Evolutionary conservation across 2,888 invertebrate genomes (phyloP), one percentile per base, ranked within the genome.

Genomic region (Acronicta psi): DNA sequence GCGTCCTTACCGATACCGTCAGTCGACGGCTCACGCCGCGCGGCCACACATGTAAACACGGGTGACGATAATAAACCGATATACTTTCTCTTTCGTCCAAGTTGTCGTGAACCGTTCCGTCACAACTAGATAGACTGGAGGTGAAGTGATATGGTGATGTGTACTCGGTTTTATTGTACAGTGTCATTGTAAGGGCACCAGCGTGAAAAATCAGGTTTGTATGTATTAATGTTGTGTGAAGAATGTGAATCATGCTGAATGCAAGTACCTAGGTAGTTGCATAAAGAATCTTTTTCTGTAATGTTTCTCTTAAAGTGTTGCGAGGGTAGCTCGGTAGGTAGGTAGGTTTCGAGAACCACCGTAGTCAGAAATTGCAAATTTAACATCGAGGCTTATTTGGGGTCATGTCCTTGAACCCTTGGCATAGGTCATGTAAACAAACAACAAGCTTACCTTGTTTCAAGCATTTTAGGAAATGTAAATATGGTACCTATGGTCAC

Each of bases 1-100:
- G 86, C 90, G 94, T 90, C 93, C 94, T 92, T 84, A 82, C 69
- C 79, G 80, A 63, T 84, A 82, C 68, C 79, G 80, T 63, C 72
- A 91, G 93, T 92, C 84, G 86, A 81, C 88, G 84, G 84, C 85
- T 80, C 83, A 84, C 84, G 90, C 88, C 92, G 93, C 89, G 87
- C 83, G 84, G 85, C 81, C 84, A 77, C 88, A 89, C 90, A 88
- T 90, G 90, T 89, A 86, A 86, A 89, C 80, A 87, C 73, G 58
- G 61, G 58, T 62, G 69, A 63, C 68, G 62, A 70, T 69, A 78
- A 82, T 74, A 75, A 75, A 78, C 79, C 66, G 63, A 75, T 65
- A 73, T 79, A 86, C 88, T 90, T 84, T 91, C 87, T 79, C 73
- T 88, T 81, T 88, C 84, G 66, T 73, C 69, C 65, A 76, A 64